phyloP scores from a whole-genome alignment of 2,113 vertebrate genomes.

The Scartelaos histophorus region DNA sequence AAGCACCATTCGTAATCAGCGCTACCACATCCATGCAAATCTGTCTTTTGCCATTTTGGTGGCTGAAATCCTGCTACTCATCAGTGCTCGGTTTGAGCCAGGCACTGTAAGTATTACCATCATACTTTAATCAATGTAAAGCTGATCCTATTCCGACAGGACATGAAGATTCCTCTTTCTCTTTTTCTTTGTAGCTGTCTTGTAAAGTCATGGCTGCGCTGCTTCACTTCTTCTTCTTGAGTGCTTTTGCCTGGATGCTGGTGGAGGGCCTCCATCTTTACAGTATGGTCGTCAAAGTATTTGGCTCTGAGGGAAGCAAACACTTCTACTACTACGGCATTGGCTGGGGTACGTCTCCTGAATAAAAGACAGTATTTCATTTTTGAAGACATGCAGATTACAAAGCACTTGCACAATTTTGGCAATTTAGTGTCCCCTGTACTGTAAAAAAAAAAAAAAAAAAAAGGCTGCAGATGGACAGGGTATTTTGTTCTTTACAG shows the following conservation, averaged over 20 bases:
- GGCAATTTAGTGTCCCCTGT: background rate
- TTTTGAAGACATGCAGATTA: no score
- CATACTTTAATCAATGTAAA: background rate
- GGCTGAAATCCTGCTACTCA: constrained; percentile 89
- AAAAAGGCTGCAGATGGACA: no score
- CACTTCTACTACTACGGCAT: constrained; percentile 90
- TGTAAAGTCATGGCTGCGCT: constrained; percentile 89
- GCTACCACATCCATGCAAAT: constrained; percentile 97
- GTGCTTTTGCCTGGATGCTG: constrained; percentile 96
- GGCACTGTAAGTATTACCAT: constrained; percentile 77
- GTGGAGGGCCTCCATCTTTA: constrained; percentile 96
- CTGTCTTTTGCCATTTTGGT: constrained; percentile 90
- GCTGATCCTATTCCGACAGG: background rate
- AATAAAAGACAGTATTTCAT: background rate
- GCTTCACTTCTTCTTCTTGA: constrained; percentile 96
- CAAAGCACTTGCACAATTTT: no score
- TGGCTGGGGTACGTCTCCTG: constrained; percentile 85
- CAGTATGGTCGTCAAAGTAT: constrained; percentile 96
- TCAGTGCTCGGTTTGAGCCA: constrained; percentile 85
- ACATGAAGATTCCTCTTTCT: constrained; percentile 1
- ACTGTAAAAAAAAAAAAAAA: no score
- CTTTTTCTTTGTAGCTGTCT: constrained; percentile 75
- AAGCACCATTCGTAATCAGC: constrained; percentile 92
- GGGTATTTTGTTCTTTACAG: no score
- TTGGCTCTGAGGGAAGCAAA: constrained; percentile 93